Evolutionary conservation across 2,113 vertebrate species (phyloP).

Genomic region (Stigmatopora argus): DNA sequence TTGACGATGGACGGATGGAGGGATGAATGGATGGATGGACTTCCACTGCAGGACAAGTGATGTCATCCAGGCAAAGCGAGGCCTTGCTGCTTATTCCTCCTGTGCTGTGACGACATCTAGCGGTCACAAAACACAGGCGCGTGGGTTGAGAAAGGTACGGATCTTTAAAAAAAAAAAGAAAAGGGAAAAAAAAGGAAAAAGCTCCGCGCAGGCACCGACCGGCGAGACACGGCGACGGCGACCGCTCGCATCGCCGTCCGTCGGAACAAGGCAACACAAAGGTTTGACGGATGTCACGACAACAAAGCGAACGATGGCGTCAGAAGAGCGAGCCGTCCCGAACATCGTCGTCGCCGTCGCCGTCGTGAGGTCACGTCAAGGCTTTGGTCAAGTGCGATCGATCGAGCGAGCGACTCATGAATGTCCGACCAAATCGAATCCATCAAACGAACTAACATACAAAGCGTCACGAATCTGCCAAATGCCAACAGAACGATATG

Average conservation of each 20-base stretch:
- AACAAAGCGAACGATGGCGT: neutral
- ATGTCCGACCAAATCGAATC: too few relatives aligned
- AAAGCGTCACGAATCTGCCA: too few relatives aligned
- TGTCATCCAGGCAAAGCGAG: conserved; percentile 34
- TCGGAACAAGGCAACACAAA: neutral
- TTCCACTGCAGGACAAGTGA: conserved; percentile 42
- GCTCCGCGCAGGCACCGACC: too few relatives aligned
- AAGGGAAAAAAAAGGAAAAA: too few relatives aligned
- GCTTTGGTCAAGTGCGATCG: too few relatives aligned
- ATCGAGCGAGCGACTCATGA: too few relatives aligned
- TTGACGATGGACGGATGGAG: conserved; percentile 22
- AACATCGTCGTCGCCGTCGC: neutral
- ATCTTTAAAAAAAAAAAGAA: too few relatives aligned
- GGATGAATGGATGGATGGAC: conserved; percentile 19
- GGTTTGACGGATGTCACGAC: neutral
- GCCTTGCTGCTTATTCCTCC: conserved; percentile 9
- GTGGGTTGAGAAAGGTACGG: neutral
- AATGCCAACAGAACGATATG: too few relatives aligned
- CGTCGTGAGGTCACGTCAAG: conserved; percentile 27
- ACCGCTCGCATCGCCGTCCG: neutral
- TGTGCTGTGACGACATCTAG: conserved; percentile 46
- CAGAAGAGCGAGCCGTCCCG: neutral
- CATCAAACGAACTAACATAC: too few relatives aligned
- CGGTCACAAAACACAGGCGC: conserved; percentile 23
- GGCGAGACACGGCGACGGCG: too few relatives aligned